Evolutionary conservation across 1,140 invertebrate genomes (phyloP), one percentile per base, ranked within the genome.

Genomic region (Bombus confusus): DNA sequence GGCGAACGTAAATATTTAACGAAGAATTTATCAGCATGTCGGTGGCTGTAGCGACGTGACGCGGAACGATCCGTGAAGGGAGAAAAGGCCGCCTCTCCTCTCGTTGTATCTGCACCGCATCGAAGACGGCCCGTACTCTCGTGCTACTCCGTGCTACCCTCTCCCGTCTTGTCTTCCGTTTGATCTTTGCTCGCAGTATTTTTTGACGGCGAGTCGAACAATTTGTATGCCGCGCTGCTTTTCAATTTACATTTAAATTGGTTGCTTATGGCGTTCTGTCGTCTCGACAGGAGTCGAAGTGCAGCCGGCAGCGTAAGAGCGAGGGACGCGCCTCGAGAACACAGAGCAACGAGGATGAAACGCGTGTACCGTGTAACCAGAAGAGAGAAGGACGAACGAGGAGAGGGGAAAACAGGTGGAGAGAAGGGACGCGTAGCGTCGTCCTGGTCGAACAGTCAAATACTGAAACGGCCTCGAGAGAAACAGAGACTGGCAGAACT

Each of bases 171-270:
- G 93, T 95, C 89, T 90, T 90, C 87, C 90, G 93, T 95, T 95
- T 95, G 94, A 95, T 95, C 94, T 95, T 94, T 93, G 93, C 93
- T 94, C 93, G 92, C 94, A 93, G 93, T 95, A 95, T 95, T 95
- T 95, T 95, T 95, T 95, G 94, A 95, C 93, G 95, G 93, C 93
- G 94, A 95, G 94, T 95, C 94, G 93, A 95, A 95, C 94, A 95
- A 95, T 95, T 95, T 95, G 95, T 95, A 95, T 95, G 95, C 95
- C 94, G 92, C 92, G 94, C 92, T 95, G 95, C 92, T 95, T 95
- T 95, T 95, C 95, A 95, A 95, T 95, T 95, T 95, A 95, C 95
- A 95, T 95, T 95, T 95, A 95, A 95, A 95, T 95, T 95, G 95
- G 94, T 95, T 95, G 95, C 94, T 95, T 95, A 95, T 95, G 95